phyloP scores from a whole-genome alignment of 1,140 invertebrate species.

The Lepidurus arcticus region DNA sequence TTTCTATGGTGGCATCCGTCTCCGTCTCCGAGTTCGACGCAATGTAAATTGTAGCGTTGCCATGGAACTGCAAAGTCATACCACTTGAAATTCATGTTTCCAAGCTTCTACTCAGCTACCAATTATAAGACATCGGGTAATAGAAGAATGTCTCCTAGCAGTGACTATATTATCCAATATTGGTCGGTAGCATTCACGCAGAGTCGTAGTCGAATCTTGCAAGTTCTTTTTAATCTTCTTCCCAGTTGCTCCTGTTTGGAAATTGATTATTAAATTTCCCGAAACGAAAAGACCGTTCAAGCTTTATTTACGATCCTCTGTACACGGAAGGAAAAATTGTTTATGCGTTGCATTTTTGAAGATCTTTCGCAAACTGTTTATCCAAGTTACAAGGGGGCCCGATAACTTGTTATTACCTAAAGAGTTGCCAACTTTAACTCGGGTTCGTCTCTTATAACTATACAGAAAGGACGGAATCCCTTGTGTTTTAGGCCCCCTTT shows the following conservation, averaged over 20 bases:
- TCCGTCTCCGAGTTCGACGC: neutral
- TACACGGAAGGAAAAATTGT: neutral
- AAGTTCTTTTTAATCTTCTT: neutral
- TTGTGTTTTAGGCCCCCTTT: no score
- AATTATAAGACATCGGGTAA: neutral
- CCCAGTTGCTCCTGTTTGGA: neutral
- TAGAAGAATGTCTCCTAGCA: neutral
- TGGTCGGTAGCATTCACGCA: neutral
- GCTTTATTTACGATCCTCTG: neutral
- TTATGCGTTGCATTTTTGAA: neutral
- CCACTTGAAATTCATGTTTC: neutral
- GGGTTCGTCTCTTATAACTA: no score
- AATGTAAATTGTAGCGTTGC: conserved; percentile 12
- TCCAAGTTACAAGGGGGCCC: neutral
- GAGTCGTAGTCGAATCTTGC: neutral
- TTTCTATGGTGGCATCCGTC: neutral
- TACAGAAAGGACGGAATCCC: no score
- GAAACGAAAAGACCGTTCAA: neutral
- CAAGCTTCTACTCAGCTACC: neutral
- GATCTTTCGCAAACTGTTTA: neutral
- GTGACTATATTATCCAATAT: neutral
- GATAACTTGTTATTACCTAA: neutral
- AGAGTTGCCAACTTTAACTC: no score
- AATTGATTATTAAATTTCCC: neutral
- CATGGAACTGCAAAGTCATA: conserved; percentile 1